These are phyloP conservation scores for Drosophila triauraria DNA, from an alignment of 1,140 invertebrate genomes.

Conservation along the genomic window DNA sequence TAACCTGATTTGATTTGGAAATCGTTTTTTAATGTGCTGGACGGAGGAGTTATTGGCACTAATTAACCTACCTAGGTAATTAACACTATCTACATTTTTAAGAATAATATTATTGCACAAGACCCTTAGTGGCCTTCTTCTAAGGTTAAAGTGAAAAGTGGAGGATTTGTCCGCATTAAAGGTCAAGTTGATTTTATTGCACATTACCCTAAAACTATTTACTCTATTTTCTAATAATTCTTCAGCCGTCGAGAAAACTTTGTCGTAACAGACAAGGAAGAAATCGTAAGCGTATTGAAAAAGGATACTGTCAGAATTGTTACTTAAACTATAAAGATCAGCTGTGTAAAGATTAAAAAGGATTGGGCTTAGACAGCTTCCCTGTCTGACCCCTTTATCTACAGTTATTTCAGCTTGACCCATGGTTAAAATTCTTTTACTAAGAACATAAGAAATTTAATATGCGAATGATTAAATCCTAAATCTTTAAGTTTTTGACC, in stretches of 20 bases:
- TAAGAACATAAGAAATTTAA: background rate
- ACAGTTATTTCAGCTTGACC: background rate
- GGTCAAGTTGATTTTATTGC: background rate
- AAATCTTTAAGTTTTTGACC: too few species aligned
- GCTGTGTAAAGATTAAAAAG: too few species aligned
- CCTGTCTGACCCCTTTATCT: background rate
- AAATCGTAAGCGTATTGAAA: constrained; percentile 2
- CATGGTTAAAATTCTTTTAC: constrained; percentile 5
- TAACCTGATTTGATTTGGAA: background rate
- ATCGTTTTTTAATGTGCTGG: background rate
- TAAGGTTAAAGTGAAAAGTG: background rate
- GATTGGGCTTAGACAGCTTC: background rate
- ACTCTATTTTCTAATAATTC: constrained; percentile 4
- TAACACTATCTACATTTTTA: background rate
- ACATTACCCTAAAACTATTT: constrained; percentile 1
- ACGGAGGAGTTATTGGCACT: background rate
- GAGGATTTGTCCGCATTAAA: constrained; percentile 2
- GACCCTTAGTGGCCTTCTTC: background rate
- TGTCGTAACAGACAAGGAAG: background rate
- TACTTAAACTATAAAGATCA: too few species aligned
- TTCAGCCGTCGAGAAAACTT: constrained; percentile 1
- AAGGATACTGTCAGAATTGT: too few species aligned
- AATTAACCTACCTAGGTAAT: constrained; percentile 2
- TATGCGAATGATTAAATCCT: too few species aligned
- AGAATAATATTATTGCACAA: too few species aligned